Conservation (phyloP, 2,797 vertebrate genomes). For the Darevskia mixta region DNA sequence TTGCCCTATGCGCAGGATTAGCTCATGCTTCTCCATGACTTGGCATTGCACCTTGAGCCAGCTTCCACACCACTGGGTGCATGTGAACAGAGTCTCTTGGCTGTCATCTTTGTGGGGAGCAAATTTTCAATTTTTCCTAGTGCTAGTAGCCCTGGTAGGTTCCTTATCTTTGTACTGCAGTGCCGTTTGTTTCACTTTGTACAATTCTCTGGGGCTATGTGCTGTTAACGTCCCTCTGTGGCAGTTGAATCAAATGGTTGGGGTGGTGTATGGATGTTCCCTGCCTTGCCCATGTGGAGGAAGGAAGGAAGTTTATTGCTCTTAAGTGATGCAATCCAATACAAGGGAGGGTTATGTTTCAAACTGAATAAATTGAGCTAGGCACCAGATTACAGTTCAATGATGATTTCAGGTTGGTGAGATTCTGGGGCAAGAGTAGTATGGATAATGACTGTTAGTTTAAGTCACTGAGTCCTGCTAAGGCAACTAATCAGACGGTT, state of each 20-base stretch:
- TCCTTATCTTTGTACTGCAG: background rate
- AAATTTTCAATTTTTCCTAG: background rate
- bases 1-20: background rate
- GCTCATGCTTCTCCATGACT: background rate
- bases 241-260: background rate
- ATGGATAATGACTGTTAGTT: background rate
- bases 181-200: background rate
- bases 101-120: background rate
- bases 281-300: background rate
- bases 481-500: background rate
- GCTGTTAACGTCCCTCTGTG: background rate
- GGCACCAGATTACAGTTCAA: too few relatives aligned
- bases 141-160: background rate
- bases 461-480: background rate
- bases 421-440: background rate
- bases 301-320: background rate
- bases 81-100: background rate
- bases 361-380: background rate
- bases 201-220: background rate
- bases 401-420: background rate
- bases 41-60: background rate
- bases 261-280: background rate
- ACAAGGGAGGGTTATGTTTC: background rate
- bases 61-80: background rate
- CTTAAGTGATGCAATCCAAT: background rate